Base-by-base conservation (phyloP, 2,888 invertebrate species). In the Drosophila neonasuta region DNA sequence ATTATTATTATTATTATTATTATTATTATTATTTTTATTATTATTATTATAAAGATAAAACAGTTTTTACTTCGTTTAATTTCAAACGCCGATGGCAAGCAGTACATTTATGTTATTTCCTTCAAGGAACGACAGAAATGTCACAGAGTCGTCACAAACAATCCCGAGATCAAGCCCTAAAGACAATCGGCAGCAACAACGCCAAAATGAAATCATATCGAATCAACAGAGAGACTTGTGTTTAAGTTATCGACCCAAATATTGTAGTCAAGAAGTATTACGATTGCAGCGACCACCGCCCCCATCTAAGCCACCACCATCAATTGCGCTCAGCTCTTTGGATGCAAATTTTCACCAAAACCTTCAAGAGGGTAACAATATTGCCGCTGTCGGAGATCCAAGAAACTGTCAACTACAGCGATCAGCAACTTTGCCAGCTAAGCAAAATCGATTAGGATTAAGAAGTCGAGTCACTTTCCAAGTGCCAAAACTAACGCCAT, bases 351-450 rank as follows among this genome's bases (percentile, higher is more conserved):
- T 77, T 13, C 17, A 67, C 2, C 65, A 69, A n/a, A 72, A 75
- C 2, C 57, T 77, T 20, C 65, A 54, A 4, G 15, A 15, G 3
- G 9, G 36, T n/a, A n/a, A 39, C 6, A 39, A 20, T 20, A 29
- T n/a, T 11, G 45, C 13, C 45, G 34, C 42, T 8, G 8, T 54
- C 5, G 74, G 68, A 17, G 67, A 82, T 24, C 62, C 74, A 29
- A 87, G n/a, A 36, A 36, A 11, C 36, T 36, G 89, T 85, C 86
- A 81, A 9, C 57, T 91, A 49, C 90, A 90, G 72, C 80, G 90
- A 34, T 91, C 91, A 29, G 90, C 90, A 6, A 90, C 91, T 45
- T 77, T 91, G 67, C 90, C 90, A 15, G 89, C 90, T 9, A 91
- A 90, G 71, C 85, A 88, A 41, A 88, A 84, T 68, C 77, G 85